Base-by-base conservation (phyloP, 2,888 invertebrate species). In the Pseudoips prasinana region DNA sequence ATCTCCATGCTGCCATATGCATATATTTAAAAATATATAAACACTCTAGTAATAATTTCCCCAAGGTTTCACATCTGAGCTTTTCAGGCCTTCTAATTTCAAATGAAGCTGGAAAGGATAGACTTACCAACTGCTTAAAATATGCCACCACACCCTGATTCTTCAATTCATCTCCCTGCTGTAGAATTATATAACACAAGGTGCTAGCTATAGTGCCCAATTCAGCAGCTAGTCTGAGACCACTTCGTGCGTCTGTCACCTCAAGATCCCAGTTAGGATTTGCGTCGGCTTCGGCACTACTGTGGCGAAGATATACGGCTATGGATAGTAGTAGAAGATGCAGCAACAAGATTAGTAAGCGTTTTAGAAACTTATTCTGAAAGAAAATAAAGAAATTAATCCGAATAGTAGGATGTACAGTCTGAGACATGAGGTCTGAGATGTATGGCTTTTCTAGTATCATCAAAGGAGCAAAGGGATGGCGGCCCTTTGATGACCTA, bases 161-260 rank as follows among this genome's bases (percentile, higher is more conserved):
- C 75, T 95, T 93, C 38, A 99, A 93, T 86, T 99, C 99, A 59
- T 96, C 96, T 0, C 97, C 95, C 73, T 98, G 97, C 76, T 98
- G 98, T 42, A 97, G 90, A 39, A 98, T 90, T 3, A 98, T 92
- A 69, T 97, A 98, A 63, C 94, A 94, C 2, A 98, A 74, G 4
- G 98, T 98, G 8, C 96, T 96, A 1, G 93, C 70, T 33, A 98
- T 91, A 1, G 98, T 96, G 2, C 95, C 93, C 35, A 96, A 84
- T 88, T 99, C 99, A 59, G 94, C 93, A 8, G 92, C 91, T 62
- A 95, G 92, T 10, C 98, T 88, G 0, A 90, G 72, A 18, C 90
- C 90, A 24, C 77, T 73, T 22, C 80, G 68, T 0, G 65, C 81
- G 31, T 86, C 85, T 1, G 63, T 58, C 1, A 84, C 58, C 30